Percentiles rank a stretch among this genome's conserved stretches.
Conservation (phyloP, 2,888 invertebrate species). For the Orthosia gothica region DNA sequence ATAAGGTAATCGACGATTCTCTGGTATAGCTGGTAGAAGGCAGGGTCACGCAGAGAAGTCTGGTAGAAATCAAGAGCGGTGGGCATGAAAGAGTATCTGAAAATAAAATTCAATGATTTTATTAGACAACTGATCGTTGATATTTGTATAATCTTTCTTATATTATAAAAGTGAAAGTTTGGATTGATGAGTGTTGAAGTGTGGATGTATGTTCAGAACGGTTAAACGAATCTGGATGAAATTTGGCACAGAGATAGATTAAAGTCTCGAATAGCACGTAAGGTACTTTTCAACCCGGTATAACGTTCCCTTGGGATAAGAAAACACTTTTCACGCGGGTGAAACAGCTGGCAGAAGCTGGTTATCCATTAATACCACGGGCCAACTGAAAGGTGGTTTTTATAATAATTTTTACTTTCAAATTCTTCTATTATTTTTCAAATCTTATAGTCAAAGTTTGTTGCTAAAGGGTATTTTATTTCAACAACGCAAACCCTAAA, state of each 20-base stretch:
- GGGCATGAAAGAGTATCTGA: conserved; percentile 87
- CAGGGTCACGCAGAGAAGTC: conserved; percentile 94
- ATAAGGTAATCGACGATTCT: conserved; percentile 91
- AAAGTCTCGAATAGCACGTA: too few relatives aligned
- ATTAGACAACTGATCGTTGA: background rate
- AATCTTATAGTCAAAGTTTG: background rate
- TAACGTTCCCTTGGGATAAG: too few relatives aligned
- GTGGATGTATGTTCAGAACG: too few relatives aligned
- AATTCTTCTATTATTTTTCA: background rate
- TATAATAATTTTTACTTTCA: background rate
- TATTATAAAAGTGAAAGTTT: too few relatives aligned
- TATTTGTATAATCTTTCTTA: background rate
- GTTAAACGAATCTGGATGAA: too few relatives aligned
- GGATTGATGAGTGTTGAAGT: too few relatives aligned
- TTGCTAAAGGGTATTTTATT: background rate
- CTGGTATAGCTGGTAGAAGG: conserved; percentile 93
- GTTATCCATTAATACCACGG: too few relatives aligned
- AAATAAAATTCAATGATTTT: conserved; percentile 36
- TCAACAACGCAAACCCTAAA: too few relatives aligned
- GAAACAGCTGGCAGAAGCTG: too few relatives aligned
- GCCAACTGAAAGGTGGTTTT: background rate
- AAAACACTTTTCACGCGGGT: too few relatives aligned
- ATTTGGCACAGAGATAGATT: too few relatives aligned
- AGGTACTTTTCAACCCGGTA: too few relatives aligned
- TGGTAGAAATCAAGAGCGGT: conserved; percentile 92